Conservation (phyloP, 1,140 invertebrate species). For the Paraescarpia echinospica region DNA sequence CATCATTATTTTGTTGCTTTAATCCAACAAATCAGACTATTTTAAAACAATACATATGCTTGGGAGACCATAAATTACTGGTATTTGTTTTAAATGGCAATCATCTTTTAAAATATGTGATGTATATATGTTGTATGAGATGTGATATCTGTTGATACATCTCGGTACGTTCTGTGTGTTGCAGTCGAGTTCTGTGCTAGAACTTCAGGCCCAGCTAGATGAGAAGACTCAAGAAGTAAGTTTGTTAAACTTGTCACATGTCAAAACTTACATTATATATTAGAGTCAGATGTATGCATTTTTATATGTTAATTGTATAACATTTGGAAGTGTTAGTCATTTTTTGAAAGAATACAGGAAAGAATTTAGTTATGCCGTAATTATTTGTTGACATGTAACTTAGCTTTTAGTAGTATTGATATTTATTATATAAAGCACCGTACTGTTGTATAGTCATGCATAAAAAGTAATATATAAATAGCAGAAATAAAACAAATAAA, state of each 20-base stretch:
- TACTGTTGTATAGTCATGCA: too few species aligned
- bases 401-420: too few species aligned
- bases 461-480: too few species aligned
- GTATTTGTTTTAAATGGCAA: too few species aligned
- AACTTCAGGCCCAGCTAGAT: conserved; percentile 75
- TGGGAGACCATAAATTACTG: too few species aligned
- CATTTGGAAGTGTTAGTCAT: neutral
- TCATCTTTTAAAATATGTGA: too few species aligned
- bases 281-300: neutral
- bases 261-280: neutral
- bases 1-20: too few species aligned
- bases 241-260: neutral
- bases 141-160: neutral
- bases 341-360: neutral
- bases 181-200: conserved; percentile 67
- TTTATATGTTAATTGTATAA: neutral
- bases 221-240: conserved; percentile 77
- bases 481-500: too few species aligned
- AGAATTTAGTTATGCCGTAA: conserved; percentile 11
- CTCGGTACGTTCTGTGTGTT: neutral
- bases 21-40: too few species aligned
- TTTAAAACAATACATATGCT: too few species aligned
- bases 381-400: neutral
- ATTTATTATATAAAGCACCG: too few species aligned
- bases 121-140: too few species aligned